phyloP scores from a whole-genome alignment of 2,113 vertebrate species.

The Pluvianellus socialis region DNA sequence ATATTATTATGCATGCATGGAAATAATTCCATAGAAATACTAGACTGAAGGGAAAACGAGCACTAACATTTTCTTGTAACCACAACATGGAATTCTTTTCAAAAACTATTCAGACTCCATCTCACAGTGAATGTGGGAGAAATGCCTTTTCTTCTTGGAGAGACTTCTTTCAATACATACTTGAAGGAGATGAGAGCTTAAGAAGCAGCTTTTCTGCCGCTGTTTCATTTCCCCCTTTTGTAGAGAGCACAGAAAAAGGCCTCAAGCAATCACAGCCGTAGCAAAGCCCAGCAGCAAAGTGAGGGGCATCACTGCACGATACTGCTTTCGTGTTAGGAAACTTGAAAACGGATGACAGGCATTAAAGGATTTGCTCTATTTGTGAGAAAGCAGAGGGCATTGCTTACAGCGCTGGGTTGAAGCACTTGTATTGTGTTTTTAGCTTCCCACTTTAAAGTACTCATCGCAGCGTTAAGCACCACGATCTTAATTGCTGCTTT shows the following conservation, averaged over 20 bases:
- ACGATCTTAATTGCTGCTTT: neutral
- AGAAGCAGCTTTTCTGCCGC: neutral
- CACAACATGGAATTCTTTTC: neutral
- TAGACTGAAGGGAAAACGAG: neutral
- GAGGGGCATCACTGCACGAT: neutral
- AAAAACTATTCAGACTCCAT: neutral
- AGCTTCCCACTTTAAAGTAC: neutral
- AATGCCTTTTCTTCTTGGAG: neutral
- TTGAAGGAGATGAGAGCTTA: neutral
- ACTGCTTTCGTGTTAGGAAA: neutral
- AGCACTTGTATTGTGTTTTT: neutral
- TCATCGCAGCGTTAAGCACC: neutral
- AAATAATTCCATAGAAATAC: neutral
- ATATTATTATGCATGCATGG: neutral
- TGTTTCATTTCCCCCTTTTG: neutral
- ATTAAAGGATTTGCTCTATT: neutral
- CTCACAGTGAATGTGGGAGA: neutral
- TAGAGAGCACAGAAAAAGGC: neutral
- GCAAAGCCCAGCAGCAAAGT: neutral
- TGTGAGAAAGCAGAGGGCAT: neutral
- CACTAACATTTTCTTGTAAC: neutral
- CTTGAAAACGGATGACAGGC: neutral
- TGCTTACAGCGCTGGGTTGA: neutral
- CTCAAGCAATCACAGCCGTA: neutral
- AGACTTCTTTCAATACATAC: neutral